Evolutionary conservation across 2,888 invertebrate species (phyloP), one percentile per base, ranked within the genome.

Genomic region (Anarsia innoxiella): DNA sequence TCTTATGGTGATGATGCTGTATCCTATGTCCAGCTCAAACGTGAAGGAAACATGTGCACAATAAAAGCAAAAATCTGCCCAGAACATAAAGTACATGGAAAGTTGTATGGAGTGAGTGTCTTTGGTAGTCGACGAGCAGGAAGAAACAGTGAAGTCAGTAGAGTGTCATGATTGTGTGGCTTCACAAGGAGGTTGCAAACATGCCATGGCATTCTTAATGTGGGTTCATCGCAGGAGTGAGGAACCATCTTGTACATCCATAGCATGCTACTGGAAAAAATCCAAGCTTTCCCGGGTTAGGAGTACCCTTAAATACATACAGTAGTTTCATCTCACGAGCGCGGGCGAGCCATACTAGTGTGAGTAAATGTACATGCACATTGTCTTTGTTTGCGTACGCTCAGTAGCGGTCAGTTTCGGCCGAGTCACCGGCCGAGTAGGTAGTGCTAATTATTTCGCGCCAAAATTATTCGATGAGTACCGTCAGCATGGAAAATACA

Each of bases 201-300:
- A 62, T 45, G 52, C 58, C 0, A 36, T 62, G 25, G 60, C 60
- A 3, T 52, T 59, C 6, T 12, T 62, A 0, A 54, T 62, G 59
- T 61, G 59, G 59, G 36, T 55, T 2, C 59, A 61, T 46, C 42
- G 61, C 0, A 16, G 60, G 2, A 63, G 61, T 45, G 60, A 65
- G 13, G 57, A 66, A 5, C 60, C 56, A 10, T 51, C 63, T 0
- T 52, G 51, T 25, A 62, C 58, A 12, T 14, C 37, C 1, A 23
- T 48, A 0, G 36, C 49, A 32, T 63, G 62, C 14, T 65, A 61
- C 14, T 62, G 61, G 59, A 46, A 16, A 19, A 62, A 62, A 46
- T 56, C 58, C 0, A 56, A 46, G 10, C 41, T 59, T 0, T 56
- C 58, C 0, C 49, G 42, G 31, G 55, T 61, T 39, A 58, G 59